These are phyloP conservation scores for Opisthocomus hoazin DNA, from an alignment of 2,113 vertebrate genomes.

Conservation along the genomic window DNA sequence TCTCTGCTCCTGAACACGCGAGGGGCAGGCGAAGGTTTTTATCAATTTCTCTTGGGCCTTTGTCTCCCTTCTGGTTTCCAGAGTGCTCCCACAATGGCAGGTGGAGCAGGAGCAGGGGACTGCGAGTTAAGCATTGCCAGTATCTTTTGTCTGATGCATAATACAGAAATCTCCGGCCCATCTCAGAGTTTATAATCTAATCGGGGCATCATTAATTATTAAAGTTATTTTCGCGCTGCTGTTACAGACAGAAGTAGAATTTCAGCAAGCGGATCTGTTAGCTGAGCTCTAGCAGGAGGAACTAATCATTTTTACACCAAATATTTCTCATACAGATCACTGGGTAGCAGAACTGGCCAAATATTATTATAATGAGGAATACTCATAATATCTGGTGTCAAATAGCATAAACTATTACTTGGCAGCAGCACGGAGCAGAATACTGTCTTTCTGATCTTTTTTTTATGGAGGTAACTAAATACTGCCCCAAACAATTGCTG, in stretches of 20 bases:
- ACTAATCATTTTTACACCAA: not conserved
- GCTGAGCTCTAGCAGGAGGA: not conserved
- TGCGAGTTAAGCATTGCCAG: conserved; percentile 48
- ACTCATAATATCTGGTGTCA: not conserved
- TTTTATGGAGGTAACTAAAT: not conserved
- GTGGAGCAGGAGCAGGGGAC: conserved; percentile 16
- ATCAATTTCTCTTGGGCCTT: conserved; percentile 3
- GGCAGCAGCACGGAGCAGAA: not conserved
- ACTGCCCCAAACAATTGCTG: not conserved
- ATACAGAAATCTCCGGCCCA: not conserved
- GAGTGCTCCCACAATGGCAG: conserved; percentile 22
- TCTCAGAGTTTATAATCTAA: not conserved
- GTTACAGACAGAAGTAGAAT: not conserved
- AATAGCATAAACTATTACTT: not conserved
- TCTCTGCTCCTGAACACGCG: not conserved
- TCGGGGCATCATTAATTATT: conserved; percentile 31
- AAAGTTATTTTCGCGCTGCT: not conserved
- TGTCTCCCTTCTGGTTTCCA: conserved; percentile 9
- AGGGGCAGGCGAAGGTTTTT: not conserved
- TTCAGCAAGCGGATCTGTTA: not conserved
- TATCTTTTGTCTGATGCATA: conserved; percentile 26
- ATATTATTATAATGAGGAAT: not conserved
- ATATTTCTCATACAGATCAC: not conserved
- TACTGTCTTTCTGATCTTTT: accelerated
- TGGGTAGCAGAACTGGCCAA: not conserved